A percentile compares a stretch with the other conserved stretches of the same genome.
phyloP scores from a whole-genome alignment of 1,140 invertebrate genomes.

The Diabrotica virgifera region DNA sequence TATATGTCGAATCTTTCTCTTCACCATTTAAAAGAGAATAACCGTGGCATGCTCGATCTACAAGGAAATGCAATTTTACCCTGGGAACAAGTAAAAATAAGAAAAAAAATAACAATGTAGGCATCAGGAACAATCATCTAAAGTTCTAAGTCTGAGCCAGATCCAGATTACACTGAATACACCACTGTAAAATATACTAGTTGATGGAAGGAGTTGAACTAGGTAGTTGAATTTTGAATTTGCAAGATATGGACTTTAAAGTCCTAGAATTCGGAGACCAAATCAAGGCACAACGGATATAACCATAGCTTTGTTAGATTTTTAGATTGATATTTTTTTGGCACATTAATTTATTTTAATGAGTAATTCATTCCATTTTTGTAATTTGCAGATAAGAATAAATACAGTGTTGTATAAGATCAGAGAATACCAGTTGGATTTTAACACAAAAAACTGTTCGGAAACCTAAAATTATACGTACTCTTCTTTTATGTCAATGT shows the following conservation, averaged over 20 bases:
- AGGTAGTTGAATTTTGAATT: constrained; percentile 93
- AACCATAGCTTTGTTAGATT: constrained; percentile 60
- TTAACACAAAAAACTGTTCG: too few species aligned
- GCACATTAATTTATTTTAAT: too few species aligned
- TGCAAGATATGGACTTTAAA: constrained; percentile 72
- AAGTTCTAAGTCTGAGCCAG: constrained; percentile 82
- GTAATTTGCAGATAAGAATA: too few species aligned
- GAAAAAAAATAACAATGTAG: constrained; percentile 99
- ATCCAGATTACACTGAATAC: constrained; percentile 92
- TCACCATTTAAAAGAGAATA: constrained; percentile 55
- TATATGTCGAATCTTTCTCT: constrained; percentile 70
- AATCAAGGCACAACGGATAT: constrained; percentile 68
- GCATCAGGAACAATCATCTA: constrained; percentile 84
- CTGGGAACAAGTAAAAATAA: constrained; percentile 92
- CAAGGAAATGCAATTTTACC: constrained; percentile 44
- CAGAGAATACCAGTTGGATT: too few species aligned
- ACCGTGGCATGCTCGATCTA: constrained; percentile 35
- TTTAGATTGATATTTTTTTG: too few species aligned
- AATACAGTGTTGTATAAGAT: too few species aligned
- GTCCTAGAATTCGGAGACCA: constrained; percentile 78
- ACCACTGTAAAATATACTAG: constrained; percentile 83
- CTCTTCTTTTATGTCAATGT: too few species aligned
- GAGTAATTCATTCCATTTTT: too few species aligned
- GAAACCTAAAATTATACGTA: too few species aligned
- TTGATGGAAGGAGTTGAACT: constrained; percentile 78